Evolutionary conservation across 2,888 invertebrate genomes (phyloP), one percentile per base, ranked within the genome.

Genomic region (Perithous albicinctus): DNA sequence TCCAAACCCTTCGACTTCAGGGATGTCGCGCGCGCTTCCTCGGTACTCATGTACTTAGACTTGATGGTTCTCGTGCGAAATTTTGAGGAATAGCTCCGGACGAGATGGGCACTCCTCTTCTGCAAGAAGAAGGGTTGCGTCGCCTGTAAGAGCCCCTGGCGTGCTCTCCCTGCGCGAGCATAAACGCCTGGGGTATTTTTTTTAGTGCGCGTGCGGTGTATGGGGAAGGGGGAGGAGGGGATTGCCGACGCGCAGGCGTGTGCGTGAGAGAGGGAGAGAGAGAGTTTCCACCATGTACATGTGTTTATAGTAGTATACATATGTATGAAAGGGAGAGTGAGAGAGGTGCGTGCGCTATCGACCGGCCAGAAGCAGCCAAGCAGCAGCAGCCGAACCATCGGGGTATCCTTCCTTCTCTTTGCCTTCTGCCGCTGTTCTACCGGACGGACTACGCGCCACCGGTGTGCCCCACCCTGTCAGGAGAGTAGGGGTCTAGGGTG

Each of bases 401-500:
- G 23, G 29, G 32, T 48, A 78, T 81, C 74, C 78, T 78, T 81
- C 73, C 63, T 73, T 69, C 69, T 81, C 73, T 54, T 38, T 48
- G 69, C 69, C 74, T 81, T 48, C 35, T 61, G 46, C 73, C 20
- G 77, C 70, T 78, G 61, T 46, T 73, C 38, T 78, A 73, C 72
- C 70, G 78, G 59, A 76, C 75, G 69, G 48, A 56, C 38, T 46
- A 48, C 41, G 82, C 78, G 74, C 74, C 81, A 76, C 78, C 78
- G 66, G 78, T 74, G 80, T 84, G 84, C 84, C 84, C 84, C 84
- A 84, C 84, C 84, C 84, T 78, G 76, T 64, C 69, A 51, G 70
- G 20, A 67, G 77, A 77, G 84, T 75, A 78, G 74, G 78, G 51
- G 35, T 43, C 76, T 38, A 26, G 41, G 74, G 61, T 63, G 80